Percentiles rank a stretch among this genome's conserved stretches.
These are phyloP conservation scores for Siderastrea siderea DNA, from an alignment of 92 coral and sea anemone genomes.

Conservation along the genomic window DNA sequence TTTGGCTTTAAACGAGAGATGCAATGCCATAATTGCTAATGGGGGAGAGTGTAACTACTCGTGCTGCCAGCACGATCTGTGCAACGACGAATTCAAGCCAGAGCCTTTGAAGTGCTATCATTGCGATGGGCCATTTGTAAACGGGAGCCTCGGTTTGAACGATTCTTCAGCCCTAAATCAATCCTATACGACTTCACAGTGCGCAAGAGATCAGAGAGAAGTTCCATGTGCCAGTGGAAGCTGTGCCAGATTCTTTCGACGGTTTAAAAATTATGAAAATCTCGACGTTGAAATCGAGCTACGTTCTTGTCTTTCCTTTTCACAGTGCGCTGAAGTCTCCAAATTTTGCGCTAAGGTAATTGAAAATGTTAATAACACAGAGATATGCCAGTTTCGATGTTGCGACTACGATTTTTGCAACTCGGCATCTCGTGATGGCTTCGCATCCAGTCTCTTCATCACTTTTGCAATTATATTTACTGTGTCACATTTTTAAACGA, in stretches of 20 bases:
- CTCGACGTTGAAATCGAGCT: not conserved
- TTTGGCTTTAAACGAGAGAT: not conserved
- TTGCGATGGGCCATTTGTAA: conserved; percentile 4
- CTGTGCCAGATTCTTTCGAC: not conserved
- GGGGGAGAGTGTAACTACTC: not conserved
- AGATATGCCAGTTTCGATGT: not conserved
- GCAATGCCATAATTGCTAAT: not conserved
- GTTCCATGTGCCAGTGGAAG: not conserved
- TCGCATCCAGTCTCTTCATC: not conserved
- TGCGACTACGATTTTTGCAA: not conserved
- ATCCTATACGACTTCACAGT: not conserved
- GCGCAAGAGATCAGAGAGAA: not conserved
- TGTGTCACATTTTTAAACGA: not conserved
- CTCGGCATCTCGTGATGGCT: not conserved
- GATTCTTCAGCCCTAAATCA: not conserved
- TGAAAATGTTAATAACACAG: not conserved
- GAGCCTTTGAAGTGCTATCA: not conserved
- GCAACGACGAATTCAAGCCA: not conserved
- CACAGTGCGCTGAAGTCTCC: not conserved
- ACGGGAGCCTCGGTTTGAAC: not conserved
- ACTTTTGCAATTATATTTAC: not conserved
- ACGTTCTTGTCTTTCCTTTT: not conserved
- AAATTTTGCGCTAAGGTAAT: not conserved
- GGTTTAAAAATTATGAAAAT: not conserved
- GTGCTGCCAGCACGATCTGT: conserved; percentile 10